Conservation (phyloP, 2,113 vertebrate species). For the Chamaetylas fuelleborni region DNA sequence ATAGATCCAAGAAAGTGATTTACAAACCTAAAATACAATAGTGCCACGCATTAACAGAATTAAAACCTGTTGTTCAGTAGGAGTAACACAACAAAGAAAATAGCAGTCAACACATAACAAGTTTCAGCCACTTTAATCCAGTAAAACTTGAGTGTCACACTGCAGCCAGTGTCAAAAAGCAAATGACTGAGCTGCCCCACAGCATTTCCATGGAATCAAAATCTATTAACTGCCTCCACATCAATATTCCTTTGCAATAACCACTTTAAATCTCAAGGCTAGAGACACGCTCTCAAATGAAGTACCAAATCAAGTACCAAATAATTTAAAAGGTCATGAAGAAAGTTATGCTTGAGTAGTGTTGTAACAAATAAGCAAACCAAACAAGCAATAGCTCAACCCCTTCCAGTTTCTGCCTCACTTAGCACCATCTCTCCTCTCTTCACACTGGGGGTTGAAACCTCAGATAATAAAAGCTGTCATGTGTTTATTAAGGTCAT, state of each 20-base stretch:
- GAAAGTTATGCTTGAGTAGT: conserved; percentile 42
- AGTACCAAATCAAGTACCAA: conserved; percentile 35
- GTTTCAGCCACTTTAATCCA: background rate
- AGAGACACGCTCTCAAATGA: conserved; percentile 10
- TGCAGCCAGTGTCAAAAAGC: background rate
- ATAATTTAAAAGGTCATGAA: conserved; percentile 53
- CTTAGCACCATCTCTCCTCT: background rate
- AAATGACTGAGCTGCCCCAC: background rate
- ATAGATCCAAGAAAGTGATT: background rate
- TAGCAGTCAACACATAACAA: background rate
- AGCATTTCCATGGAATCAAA: background rate
- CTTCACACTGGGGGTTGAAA: background rate
- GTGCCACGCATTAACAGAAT: background rate
- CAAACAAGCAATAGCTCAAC: conserved; percentile 25
- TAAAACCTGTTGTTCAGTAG: background rate
- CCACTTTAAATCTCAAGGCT: conserved; percentile 34
- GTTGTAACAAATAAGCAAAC: conserved; percentile 40
- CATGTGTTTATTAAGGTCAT: conserved; percentile 30
- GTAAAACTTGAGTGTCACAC: background rate
- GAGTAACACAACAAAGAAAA: background rate
- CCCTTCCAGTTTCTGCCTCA: conserved; percentile 8
- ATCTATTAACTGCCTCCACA: conserved; percentile 18
- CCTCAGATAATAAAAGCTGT: background rate
- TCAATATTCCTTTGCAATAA: background rate
- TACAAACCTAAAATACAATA: background rate